Base-by-base conservation (phyloP, 2,797 vertebrate genomes). In the Manis pentadactyla region DNA sequence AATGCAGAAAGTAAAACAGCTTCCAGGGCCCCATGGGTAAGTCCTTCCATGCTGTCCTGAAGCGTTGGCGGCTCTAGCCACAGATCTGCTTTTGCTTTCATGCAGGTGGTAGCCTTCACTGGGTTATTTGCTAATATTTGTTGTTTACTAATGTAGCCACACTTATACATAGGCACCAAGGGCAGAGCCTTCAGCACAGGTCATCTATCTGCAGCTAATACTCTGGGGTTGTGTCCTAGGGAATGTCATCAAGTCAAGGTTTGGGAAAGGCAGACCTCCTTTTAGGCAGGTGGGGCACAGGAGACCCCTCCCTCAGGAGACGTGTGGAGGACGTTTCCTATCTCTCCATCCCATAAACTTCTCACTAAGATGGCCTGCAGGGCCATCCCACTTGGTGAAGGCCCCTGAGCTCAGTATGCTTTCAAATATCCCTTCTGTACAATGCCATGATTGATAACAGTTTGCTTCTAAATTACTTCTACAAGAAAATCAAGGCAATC, bases 401-500 rank as follows among this genome's bases (percentile, higher is more conserved):
- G 10, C 27, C 77, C 17, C 53, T 19, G 14, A 55, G 34, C 25
- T 25, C 84, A 5, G 7, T 17, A 29, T 55, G 18, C 78, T 88
- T 88, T 78, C 85, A 29, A 66, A 77, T 69, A 57, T 31, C 10
- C 55, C 73, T 78, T 78, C n/a, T 23, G 10, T 12, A 88, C 29
- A 88, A 31, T 64, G 49, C 37, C 34, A 71, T 6, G 21, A 90
- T 5, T 10, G 4, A 39, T 61, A n/a, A 88, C 63, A 93, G 93
- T 64, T 49, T 71, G 42, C 57, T 17, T 63, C 57, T 61, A 69
- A 93, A 29, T 83, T 87, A 46, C 34, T 79, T 71, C 91, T 74
- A 69, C 25, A 75, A 59, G 82, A 75, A 90, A 93, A 84, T 34
- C 42, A 42, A 97, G 73, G 55, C 74, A 51, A 78, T 73, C 66